phyloP scores from a whole-genome alignment of 2,113 vertebrate species.

The Lophura nycthemera region DNA sequence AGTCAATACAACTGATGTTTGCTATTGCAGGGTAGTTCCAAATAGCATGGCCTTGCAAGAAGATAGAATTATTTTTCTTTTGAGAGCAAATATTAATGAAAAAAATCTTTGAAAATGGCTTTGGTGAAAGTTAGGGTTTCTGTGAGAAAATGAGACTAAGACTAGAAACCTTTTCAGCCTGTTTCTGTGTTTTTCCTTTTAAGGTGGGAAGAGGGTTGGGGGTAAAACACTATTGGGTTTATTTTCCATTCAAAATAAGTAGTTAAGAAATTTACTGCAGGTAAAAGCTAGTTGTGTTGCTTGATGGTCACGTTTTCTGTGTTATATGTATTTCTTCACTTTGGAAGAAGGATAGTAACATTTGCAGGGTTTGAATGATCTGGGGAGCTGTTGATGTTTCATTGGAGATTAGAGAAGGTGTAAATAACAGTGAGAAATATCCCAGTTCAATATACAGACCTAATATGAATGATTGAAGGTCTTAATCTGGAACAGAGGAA shows the following conservation, averaged over 20 bases:
- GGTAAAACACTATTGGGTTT: background rate
- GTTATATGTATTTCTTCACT: background rate
- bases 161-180: background rate
- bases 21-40: background rate
- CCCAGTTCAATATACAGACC: background rate
- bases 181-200: background rate
- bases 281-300: background rate
- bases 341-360: background rate
- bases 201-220: background rate
- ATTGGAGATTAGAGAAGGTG: background rate
- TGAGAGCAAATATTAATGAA: background rate
- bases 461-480: constrained; percentile 7
- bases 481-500: background rate
- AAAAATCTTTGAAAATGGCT: background rate
- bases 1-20: background rate
- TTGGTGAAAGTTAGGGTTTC: background rate
- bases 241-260: background rate
- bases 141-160: background rate
- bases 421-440: background rate
- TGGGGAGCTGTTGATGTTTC: background rate
- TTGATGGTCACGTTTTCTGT: background rate
- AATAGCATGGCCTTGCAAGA: background rate
- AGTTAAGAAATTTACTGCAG: background rate
- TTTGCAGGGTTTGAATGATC: background rate
- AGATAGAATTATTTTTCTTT: background rate